These are phyloP conservation scores for Casuarius casuarius DNA, from an alignment of 2,113 vertebrate species.

Conservation along the genomic window DNA sequence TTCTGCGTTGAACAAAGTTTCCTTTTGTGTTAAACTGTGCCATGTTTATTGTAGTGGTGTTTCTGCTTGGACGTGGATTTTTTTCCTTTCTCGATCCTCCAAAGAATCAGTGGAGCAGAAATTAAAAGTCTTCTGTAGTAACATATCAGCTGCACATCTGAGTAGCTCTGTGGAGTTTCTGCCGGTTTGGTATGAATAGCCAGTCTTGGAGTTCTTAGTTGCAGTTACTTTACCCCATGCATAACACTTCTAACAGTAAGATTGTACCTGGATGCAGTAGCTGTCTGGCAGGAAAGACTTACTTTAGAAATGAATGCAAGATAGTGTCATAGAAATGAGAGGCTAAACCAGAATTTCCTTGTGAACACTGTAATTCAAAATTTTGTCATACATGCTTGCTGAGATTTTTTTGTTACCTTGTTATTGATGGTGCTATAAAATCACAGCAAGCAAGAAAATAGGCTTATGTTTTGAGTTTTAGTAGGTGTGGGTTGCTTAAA, in stretches of 20 bases:
- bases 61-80: not conserved
- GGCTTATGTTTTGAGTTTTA: rapidly evolving
- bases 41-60: not conserved
- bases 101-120: too few species aligned
- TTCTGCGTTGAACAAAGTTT: not conserved
- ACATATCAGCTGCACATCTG: not conserved
- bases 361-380: not conserved
- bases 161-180: too few species aligned
- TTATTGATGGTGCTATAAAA: not conserved
- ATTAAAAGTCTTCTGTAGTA: not conserved
- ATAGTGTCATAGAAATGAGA: not conserved
- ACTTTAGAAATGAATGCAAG: not conserved
- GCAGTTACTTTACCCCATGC: not conserved
- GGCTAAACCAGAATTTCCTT: not conserved
- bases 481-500: not conserved
- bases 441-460: not conserved
- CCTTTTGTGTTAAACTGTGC: not conserved
- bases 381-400: not conserved
- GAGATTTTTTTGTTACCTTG: not conserved
- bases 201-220: not conserved
- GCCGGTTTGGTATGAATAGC: too few species aligned
- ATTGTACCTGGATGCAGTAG: not conserved
- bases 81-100: not conserved
- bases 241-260: not conserved
- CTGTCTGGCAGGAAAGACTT: not conserved